phyloP scores from a whole-genome alignment of 2,113 vertebrate species.

The Emydura subglobosa region DNA sequence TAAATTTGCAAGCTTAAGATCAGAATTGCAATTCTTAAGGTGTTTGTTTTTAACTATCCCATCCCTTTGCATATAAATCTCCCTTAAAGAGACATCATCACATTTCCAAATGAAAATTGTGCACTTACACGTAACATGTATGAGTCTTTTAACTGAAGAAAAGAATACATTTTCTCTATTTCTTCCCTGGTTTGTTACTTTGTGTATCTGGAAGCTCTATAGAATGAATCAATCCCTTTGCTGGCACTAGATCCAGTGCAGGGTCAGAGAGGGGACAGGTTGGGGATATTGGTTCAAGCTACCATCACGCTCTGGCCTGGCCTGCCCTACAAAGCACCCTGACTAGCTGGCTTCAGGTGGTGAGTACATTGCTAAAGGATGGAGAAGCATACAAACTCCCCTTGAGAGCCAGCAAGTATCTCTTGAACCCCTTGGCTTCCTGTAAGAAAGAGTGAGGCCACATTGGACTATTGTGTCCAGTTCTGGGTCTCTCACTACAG shows the following conservation, averaged over 20 bases:
- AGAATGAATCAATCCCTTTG: background rate
- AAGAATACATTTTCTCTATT: background rate
- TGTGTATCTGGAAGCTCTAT: background rate
- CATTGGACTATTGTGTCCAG: too few relatives aligned
- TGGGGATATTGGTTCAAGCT: background rate
- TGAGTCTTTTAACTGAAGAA: background rate
- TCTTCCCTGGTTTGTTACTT: background rate
- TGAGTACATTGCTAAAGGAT: background rate
- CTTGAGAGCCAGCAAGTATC: background rate
- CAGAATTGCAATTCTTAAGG: background rate
- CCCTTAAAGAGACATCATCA: background rate
- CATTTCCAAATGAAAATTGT: background rate
- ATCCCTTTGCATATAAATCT: background rate
- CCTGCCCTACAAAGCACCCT: background rate
- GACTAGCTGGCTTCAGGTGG: background rate
- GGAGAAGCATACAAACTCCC: background rate
- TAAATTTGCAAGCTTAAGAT: background rate
- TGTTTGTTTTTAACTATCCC: background rate
- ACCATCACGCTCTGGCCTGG: background rate
- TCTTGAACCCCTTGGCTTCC: background rate
- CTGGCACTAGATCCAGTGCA: background rate
- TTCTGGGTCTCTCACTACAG: too few relatives aligned
- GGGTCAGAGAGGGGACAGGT: background rate
- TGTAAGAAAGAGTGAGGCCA: background rate
- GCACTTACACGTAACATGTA: background rate